These are phyloP conservation scores for Megaleporinus macrocephalus DNA, from an alignment of 2,113 vertebrate genomes.

Conservation along the genomic window DNA sequence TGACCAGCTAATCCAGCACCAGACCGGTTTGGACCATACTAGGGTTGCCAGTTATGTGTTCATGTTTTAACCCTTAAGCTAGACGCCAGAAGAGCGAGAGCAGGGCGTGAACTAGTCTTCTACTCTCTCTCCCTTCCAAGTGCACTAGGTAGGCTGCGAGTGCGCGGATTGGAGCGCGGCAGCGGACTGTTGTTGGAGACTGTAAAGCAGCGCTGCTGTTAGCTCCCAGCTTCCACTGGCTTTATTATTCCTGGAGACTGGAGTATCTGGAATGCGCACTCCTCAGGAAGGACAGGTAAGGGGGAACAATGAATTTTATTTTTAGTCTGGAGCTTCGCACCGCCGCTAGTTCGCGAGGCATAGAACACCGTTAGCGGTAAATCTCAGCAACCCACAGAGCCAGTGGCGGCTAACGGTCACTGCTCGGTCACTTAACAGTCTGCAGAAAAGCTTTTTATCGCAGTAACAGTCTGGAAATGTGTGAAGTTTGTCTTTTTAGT, in stretches of 20 bases:
- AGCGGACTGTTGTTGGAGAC: neutral
- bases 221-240: neutral
- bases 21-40: no score
- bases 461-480: no score
- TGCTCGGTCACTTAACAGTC: no score
- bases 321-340: no score
- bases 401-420: neutral
- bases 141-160: neutral
- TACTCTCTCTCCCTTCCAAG: neutral
- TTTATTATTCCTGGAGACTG: neutral
- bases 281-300: constrained; percentile 28
- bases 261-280: neutral
- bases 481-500: no score
- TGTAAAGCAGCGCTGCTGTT: neutral
- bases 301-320: neutral
- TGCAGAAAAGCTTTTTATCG: no score
- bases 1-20: no score
- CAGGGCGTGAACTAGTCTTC: no score
- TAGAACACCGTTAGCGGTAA: neutral
- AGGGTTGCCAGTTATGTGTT: no score
- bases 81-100: no score
- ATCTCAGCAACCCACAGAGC: neutral
- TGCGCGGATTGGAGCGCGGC: neutral
- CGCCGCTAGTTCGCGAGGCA: neutral
- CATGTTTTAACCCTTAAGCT: no score